Conservation (phyloP, 30 jellyfish, hydroid and myxozoan species). For the Hydractinia symbiolongicarpus region DNA sequence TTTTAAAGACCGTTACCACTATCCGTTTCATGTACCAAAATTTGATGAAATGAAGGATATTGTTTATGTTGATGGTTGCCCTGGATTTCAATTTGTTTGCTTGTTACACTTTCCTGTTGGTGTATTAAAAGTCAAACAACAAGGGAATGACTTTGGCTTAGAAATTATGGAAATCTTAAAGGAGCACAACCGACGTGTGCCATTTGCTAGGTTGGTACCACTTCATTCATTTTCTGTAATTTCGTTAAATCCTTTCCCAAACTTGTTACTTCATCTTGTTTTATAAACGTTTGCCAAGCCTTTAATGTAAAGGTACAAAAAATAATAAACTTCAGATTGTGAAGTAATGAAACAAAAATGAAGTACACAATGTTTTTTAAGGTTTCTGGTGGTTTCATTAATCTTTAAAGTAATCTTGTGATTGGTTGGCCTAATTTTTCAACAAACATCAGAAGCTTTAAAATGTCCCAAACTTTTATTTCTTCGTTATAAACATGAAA, state of each 20-base stretch:
- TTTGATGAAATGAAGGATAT: slow-evolving; percentile 41
- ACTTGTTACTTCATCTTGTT: neutral
- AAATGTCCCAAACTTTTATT: no score
- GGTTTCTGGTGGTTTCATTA: no score
- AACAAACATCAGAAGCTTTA: no score
- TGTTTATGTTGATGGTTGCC: slow-evolving; percentile 68
- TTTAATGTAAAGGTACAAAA: no score
- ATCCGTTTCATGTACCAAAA: slow-evolving; percentile 25
- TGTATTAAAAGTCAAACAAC: slow-evolving; percentile 4
- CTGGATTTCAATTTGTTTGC: slow-evolving; percentile 59
- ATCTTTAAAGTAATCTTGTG: no score
- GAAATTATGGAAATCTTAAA: slow-evolving; percentile 27
- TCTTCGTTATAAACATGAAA: no score
- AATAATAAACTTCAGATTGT: no score
- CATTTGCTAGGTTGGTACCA: slow-evolving; percentile 49
- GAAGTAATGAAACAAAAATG: no score
- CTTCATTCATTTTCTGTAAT: neutral
- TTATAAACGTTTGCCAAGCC: neutral
- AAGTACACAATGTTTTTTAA: no score
- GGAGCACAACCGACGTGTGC: slow-evolving; percentile 53
- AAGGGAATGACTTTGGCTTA: slow-evolving; percentile 15
- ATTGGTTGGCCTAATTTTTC: no score
- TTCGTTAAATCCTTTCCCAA: neutral
- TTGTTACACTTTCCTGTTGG: slow-evolving; percentile 29
- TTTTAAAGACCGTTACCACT: slow-evolving; percentile 20